Evolutionary conservation across 2,113 vertebrate genomes (phyloP), one percentile per base, ranked within the genome.

Genomic region (Gambusia holbrooki): DNA sequence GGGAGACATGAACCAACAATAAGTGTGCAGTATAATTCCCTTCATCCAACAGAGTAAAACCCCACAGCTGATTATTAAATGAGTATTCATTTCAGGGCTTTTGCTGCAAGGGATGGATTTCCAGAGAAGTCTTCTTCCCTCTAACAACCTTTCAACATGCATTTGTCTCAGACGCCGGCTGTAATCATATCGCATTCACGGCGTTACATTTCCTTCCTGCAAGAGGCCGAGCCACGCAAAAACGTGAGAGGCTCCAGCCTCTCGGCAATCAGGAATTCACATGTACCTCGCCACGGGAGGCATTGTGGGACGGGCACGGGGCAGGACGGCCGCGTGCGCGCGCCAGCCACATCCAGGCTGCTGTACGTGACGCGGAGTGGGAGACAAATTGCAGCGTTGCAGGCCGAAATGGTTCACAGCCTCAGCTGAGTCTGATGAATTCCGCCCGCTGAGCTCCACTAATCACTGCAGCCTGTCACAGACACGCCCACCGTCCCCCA

Each of bases 361-460:
- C 86, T 88, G 10, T 11, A 82, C 66, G n/a, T 79, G 85, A 81
- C 65, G 76, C 66, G 22, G 76, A 77, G 81, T 80, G 69, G 73
- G 79, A 87, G 88, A 92, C 81, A 92, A 92, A 93, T 87, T 91
- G 90, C 88, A 86, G 85, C 79, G 88, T 92, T 84, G 89, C 85
- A 88, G 80, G 83, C 77, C 11, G 63, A 88, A 90, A 89, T 79
- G 90, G 92, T 90, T 84, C 87, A 76, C 17, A 84, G 91, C 86
- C 87, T 87, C 64, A 75, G 92, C 91, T 92, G 90, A 91, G 89
- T 91, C 89, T 88, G 88, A 92, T 89, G 83, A 89, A 93, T 93
- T 90, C 84, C 80, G 74, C 85, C 86, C 68, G 76, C 83, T 70
- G 87, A 86, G 89, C 87, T 92, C 86, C 89, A 89, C 92, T 92